Conservation (phyloP, 2,797 vertebrate genomes). For the Tamandua tetradactyla region DNA sequence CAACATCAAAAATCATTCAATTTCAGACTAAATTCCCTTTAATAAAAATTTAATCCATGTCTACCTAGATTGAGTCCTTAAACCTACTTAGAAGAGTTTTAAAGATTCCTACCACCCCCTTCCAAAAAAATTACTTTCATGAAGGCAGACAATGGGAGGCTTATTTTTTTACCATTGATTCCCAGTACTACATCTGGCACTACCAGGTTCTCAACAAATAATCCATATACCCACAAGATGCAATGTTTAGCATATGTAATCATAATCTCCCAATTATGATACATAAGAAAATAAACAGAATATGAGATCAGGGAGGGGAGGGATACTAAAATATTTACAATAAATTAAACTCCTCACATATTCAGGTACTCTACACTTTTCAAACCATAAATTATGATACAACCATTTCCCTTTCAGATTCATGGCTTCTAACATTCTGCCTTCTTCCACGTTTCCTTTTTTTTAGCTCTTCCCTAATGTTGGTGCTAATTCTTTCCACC, state of each 20-base stretch:
- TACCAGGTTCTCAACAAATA: neutral
- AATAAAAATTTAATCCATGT: neutral
- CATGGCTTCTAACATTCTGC: neutral
- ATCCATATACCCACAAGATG: neutral
- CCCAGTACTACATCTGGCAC: neutral
- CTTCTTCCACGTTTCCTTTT: neutral
- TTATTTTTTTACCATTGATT: neutral
- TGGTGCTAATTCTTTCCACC: neutral
- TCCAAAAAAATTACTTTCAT: neutral
- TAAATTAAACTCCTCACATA: neutral
- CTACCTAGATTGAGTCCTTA: neutral
- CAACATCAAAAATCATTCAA: neutral
- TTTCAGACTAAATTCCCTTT: neutral
- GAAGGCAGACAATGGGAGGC: neutral
- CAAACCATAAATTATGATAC: neutral
- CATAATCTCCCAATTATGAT: neutral
- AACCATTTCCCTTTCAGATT: neutral
- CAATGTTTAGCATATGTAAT: neutral
- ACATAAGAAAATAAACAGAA: neutral
- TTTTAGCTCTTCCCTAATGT: neutral
- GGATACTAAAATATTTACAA: neutral
- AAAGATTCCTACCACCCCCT: neutral
- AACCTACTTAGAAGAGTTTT: neutral
- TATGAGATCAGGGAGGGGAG: neutral
- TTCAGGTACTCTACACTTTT: neutral